Conservation (phyloP, 2,888 invertebrate species). For the Ligdia adustata region DNA sequence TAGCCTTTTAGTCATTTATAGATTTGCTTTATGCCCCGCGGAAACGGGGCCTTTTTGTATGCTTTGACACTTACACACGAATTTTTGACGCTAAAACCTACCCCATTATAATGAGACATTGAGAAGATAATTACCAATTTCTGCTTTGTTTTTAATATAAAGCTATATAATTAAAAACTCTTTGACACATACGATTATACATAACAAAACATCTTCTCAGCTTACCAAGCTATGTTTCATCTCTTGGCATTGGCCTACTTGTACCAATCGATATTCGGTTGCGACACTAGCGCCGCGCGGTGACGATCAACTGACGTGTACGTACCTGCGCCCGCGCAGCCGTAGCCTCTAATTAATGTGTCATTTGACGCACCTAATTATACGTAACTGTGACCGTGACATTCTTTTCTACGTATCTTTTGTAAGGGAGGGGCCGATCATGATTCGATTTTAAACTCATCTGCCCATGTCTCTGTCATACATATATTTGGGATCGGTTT, state of each 20-base stretch:
- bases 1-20: too few relatives aligned
- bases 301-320: constrained; percentile 51
- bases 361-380: constrained; percentile 47
- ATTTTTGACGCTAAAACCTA: too few relatives aligned
- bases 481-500: not conserved
- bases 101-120: too few relatives aligned
- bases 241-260: constrained; percentile 70
- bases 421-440: constrained; percentile 24
- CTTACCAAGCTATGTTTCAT: constrained; percentile 21
- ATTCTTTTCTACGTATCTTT: constrained; percentile 37
- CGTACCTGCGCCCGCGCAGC: constrained; percentile 25
- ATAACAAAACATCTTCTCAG: constrained; percentile 4
- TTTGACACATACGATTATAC: not conserved
- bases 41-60: too few relatives aligned
- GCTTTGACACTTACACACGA: too few relatives aligned
- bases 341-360: constrained; percentile 43
- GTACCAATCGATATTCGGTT: constrained; percentile 69
- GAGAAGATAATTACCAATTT: too few relatives aligned
- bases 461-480: constrained; percentile 27
- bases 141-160: not conserved
- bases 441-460: constrained; percentile 28
- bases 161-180: not conserved
- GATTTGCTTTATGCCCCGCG: too few relatives aligned
- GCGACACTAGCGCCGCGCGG: constrained; percentile 58
- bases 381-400: constrained; percentile 49